Base-by-base conservation (phyloP, 2,797 vertebrate genomes). In the Heterohyrax brucei region DNA sequence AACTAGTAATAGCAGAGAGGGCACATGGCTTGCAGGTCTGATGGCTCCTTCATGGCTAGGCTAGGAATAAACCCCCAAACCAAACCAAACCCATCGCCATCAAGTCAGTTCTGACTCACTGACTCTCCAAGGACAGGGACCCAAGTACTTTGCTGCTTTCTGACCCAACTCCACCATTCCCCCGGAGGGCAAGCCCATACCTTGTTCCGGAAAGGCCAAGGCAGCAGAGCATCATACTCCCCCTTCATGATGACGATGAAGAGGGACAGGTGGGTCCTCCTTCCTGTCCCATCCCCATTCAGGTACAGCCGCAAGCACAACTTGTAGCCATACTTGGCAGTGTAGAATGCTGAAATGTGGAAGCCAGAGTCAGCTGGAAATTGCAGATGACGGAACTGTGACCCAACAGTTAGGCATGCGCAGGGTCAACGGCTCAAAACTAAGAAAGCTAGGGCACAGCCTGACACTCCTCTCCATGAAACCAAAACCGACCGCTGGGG, bases 211-310 rank as follows among this genome's bases (percentile, higher is more conserved):
- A 99, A 99, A 0, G 99, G 99, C 99, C 99, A 99, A 0, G 98
- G 97, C 13, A 99, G 98, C 93, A 99, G 91, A 3, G 98, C 98
- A 0, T 99, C 99, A 0, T 99, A 99, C 22, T 99, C 99, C 59
- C 99, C 99, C 89, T 97, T 99, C 98, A 99, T 99, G 87, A 99
- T 98, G 22, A 99, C 98, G 1, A 99, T 99, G 98, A 99, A 99
- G 75, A 99, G 98, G 0, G 99, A 99, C 96, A 99, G 72, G 78
- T 99, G 99, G 0, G 98, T 99, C 26, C 98, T 99, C 59, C 98
- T 99, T 22, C 99, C 99, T 0, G 97, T 97, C 18, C 99, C 99
- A 0, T 99, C 99, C 7, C 99, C 99, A 0, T 99, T 98, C 97
- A 99, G 98, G 95, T 99, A 99, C 33, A 99, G 98, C 66, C 99